These are phyloP conservation scores for Caretta caretta DNA, from an alignment of 2,113 vertebrate species.

Conservation along the genomic window DNA sequence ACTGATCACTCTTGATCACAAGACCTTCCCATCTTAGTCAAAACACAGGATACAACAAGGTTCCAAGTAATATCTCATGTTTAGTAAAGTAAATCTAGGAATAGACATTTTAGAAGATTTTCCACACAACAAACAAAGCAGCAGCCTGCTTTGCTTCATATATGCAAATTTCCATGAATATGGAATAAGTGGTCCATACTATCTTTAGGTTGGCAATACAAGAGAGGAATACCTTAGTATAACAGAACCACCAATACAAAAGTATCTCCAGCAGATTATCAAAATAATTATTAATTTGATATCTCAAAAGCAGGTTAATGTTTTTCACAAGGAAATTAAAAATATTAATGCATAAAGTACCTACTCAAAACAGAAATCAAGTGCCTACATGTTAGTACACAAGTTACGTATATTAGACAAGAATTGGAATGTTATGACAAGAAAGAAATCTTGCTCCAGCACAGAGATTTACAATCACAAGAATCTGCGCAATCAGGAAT, in stretches of 20 bases:
- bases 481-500: conserved; percentile 28
- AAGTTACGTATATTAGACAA: conserved; percentile 45
- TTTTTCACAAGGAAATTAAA: neutral
- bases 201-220: neutral
- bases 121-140: neutral
- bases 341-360: neutral
- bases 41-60: neutral
- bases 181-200: neutral
- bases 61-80: neutral
- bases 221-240: neutral
- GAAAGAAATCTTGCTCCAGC: conserved; percentile 57
- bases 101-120: neutral
- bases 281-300: neutral
- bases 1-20: neutral
- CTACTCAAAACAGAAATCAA: conserved; percentile 52
- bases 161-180: neutral
- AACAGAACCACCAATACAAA: neutral
- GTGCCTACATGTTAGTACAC: conserved; percentile 57
- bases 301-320: neutral
- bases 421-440: conserved; percentile 60
- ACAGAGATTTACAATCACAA: conserved; percentile 52
- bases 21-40: neutral
- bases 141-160: neutral
- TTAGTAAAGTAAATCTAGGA: fast-evolving
- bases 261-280: neutral